These are phyloP conservation scores for Drosophila chauvacae DNA, from an alignment of 1,140 invertebrate genomes.

Conservation along the genomic window DNA sequence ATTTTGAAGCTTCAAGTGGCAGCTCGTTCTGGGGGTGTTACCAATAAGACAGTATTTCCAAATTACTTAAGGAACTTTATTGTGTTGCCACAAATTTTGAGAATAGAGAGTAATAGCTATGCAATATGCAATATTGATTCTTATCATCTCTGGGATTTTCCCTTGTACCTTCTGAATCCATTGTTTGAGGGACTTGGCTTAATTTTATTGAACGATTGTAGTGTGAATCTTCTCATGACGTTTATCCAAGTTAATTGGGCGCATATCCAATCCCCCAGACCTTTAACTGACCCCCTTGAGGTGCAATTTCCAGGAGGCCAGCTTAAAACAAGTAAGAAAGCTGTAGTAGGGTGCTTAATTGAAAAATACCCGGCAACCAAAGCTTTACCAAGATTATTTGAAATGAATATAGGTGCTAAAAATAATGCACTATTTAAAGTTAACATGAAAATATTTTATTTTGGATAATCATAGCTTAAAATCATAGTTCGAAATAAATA, in stretches of 20 bases:
- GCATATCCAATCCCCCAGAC: conserved; percentile 14
- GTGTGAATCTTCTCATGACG: conserved; percentile 1
- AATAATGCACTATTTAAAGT: not conserved
- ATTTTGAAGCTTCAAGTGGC: not conserved
- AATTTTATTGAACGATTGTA: not conserved
- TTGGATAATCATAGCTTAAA: not conserved
- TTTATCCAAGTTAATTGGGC: conserved; percentile 23
- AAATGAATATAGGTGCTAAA: not conserved
- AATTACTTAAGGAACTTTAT: not conserved
- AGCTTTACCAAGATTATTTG: not conserved
- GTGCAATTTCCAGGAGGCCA: not conserved
- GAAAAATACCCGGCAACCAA: too few relatives aligned
- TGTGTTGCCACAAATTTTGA: not conserved
- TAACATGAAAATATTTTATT: not conserved
- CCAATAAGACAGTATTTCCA: not conserved
- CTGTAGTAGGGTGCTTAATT: not conserved
- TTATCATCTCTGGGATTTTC: not conserved
- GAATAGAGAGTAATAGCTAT: too few relatives aligned
- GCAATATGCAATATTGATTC: not conserved
- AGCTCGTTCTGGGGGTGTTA: not conserved
- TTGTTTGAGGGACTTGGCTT: not conserved
- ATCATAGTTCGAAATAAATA: not conserved
- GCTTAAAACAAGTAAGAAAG: not conserved
- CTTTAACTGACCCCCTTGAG: not conserved
- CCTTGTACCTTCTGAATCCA: not conserved